Conservation (phyloP, 2,113 vertebrate genomes). For the Oncorhynchus nerka region DNA sequence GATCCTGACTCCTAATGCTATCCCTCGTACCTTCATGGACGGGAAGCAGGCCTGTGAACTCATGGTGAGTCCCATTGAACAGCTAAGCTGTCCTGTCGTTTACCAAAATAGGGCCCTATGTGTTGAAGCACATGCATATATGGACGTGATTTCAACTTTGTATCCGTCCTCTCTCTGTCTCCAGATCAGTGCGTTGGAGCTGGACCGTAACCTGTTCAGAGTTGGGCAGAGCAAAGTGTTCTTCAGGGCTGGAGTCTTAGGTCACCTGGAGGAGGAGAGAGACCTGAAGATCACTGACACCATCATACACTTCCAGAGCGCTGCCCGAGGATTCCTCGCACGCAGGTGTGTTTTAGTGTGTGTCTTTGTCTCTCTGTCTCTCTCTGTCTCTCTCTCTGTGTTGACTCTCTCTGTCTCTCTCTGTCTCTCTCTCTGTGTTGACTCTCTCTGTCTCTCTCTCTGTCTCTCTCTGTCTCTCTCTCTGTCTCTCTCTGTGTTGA, state of each 20-base stretch:
- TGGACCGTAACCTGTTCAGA: constrained; percentile 85
- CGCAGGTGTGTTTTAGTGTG: constrained; percentile 72
- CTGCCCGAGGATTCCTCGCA: constrained; percentile 83
- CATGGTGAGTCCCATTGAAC: constrained; percentile 74
- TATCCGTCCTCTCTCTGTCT: background rate
- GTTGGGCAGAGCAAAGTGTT: constrained; percentile 94
- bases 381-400: too few species aligned
- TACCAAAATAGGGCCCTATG: background rate
- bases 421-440: too few species aligned
- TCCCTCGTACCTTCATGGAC: constrained; percentile 92
- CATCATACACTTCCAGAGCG: constrained; percentile 89
- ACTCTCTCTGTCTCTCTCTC: too few species aligned
- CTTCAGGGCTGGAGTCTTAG: constrained; percentile 89
- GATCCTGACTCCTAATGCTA: constrained; percentile 90
- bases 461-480: too few species aligned
- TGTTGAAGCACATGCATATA: background rate
- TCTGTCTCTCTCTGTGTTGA: too few species aligned
- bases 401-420: too few species aligned
- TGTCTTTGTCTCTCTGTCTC: background rate
- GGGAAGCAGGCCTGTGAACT: constrained; percentile 90
- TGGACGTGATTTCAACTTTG: too few species aligned
- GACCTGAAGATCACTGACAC: constrained; percentile 92
- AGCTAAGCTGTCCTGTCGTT: background rate
- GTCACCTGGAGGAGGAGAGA: constrained; percentile 87
- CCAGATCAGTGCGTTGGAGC: constrained; percentile 85